Conservation (phyloP, 1,140 invertebrate species). For the Drosophila bocki region DNA sequence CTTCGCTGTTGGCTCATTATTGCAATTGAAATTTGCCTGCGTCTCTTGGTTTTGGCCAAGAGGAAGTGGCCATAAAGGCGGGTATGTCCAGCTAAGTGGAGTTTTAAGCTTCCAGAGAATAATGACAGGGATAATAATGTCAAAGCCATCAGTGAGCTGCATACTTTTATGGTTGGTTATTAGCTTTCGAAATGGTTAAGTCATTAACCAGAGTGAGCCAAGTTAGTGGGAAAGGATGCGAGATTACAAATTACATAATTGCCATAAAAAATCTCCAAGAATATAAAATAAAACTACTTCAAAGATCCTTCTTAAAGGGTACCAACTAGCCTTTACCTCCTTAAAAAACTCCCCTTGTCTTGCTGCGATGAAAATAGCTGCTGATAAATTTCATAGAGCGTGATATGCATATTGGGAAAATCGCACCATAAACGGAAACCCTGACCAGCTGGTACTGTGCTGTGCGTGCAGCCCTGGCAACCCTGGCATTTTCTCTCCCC, state of each 20-base stretch:
- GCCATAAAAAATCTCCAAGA: not conserved
- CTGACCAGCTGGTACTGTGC: conserved; percentile 50
- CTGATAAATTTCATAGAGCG: conserved; percentile 53
- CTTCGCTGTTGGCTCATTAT: conserved; percentile 71
- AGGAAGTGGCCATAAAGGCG: not conserved
- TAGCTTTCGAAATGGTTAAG: conserved; percentile 1
- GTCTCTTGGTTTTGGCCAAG: conserved; percentile 22
- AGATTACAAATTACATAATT: not conserved
- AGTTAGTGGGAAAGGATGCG: not conserved
- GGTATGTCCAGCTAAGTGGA: conserved; percentile 3
- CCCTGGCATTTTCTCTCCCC: conserved; percentile 1
- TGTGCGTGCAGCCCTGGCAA: conserved; percentile 39
- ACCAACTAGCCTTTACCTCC: not conserved
- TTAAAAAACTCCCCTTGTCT: not conserved
- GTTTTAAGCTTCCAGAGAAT: not conserved
- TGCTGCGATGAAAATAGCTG: conserved; percentile 30
- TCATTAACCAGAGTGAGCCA: not conserved
- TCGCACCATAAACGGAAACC: conserved; percentile 64
- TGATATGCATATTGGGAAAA: conserved; percentile 69
- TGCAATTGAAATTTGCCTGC: conserved; percentile 61
- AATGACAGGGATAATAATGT: conserved; percentile 16
- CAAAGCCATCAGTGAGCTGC: conserved; percentile 3
- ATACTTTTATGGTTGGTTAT: not conserved
- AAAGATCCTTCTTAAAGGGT: conserved; percentile 1
- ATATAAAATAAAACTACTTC: not conserved